A percentile compares a stretch with the other conserved stretches of the same genome.
These are phyloP conservation scores for Panthera tigris DNA, from an alignment of 2,113 vertebrate species.

Conservation along the genomic window DNA sequence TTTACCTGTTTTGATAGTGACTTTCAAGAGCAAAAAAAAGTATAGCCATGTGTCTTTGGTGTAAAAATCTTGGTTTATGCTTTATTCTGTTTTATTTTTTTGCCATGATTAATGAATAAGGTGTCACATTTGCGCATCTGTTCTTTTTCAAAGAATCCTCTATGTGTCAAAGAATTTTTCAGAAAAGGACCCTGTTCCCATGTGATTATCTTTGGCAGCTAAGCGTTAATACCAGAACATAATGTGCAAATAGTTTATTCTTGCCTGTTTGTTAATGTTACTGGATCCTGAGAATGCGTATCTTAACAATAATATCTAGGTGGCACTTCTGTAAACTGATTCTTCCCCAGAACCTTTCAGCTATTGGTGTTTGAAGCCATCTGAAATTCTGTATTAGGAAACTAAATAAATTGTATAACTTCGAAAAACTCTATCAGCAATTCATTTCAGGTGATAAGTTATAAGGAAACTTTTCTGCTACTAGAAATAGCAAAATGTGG, in stretches of 20 bases:
- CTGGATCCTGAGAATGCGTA: background rate
- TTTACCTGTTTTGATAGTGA: background rate
- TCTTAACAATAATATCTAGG: slow-evolving; percentile 5
- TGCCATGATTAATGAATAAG: background rate
- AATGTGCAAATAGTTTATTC: background rate
- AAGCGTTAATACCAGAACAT: background rate
- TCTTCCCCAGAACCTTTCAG: background rate
- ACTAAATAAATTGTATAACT: background rate
- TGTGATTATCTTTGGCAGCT: slow-evolving; percentile 12
- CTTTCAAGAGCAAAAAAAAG: background rate
- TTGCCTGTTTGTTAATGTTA: background rate
- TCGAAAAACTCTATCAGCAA: background rate
- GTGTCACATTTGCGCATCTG: background rate
- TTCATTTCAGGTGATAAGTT: background rate
- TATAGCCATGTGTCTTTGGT: background rate
- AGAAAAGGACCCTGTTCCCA: background rate
- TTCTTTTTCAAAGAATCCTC: background rate
- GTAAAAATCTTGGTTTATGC: background rate
- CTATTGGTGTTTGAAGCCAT: background rate
- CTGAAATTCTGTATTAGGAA: slow-evolving; percentile 46
- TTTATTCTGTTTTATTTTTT: background rate
- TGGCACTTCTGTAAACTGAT: background rate
- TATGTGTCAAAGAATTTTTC: slow-evolving; percentile 26
- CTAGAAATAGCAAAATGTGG: background rate
- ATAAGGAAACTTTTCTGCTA: background rate